These are phyloP conservation scores for Trachops cirrhosus DNA, from an alignment of 2,797 vertebrate genomes.

Conservation along the genomic window DNA sequence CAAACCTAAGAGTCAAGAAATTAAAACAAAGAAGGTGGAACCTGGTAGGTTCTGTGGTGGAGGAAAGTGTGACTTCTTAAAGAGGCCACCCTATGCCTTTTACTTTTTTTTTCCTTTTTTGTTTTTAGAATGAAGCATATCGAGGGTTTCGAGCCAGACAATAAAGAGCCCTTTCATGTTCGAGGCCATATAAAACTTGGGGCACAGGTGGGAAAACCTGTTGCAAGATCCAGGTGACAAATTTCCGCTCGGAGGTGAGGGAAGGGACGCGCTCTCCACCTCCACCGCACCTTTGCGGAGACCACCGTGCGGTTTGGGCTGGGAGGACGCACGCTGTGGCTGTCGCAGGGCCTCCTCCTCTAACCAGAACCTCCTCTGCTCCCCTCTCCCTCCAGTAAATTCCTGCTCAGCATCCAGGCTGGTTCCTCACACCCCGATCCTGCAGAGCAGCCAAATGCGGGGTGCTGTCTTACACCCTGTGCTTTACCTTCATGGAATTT, in stretches of 20 bases:
- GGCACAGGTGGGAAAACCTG: not conserved
- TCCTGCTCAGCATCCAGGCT: not conserved
- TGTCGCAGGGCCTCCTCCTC: too few species aligned
- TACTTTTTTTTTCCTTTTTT: too few species aligned
- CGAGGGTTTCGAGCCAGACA: not conserved
- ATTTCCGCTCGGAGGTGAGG: not conserved
- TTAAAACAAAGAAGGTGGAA: not conserved
- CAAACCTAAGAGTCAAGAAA: not conserved
- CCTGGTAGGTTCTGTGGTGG: not conserved
- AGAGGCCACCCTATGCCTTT: not conserved
- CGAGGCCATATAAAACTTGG: not conserved
- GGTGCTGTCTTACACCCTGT: rapidly evolving
- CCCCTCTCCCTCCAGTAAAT: not conserved
- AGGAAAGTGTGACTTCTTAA: not conserved
- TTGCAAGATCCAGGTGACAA: not conserved
- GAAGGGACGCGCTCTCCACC: not conserved
- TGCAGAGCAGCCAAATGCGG: not conserved
- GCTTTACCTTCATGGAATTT: not conserved
- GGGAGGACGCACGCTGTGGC: not conserved
- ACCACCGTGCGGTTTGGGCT: not conserved
- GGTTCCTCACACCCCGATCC: not conserved
- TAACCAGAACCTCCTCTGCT: not conserved
- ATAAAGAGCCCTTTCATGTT: not conserved
- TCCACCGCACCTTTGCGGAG: not conserved
- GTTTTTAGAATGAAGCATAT: not conserved